These are phyloP conservation scores for Calcarius lapponicus DNA, from an alignment of 2,797 vertebrate genomes.

Conservation along the genomic window DNA sequence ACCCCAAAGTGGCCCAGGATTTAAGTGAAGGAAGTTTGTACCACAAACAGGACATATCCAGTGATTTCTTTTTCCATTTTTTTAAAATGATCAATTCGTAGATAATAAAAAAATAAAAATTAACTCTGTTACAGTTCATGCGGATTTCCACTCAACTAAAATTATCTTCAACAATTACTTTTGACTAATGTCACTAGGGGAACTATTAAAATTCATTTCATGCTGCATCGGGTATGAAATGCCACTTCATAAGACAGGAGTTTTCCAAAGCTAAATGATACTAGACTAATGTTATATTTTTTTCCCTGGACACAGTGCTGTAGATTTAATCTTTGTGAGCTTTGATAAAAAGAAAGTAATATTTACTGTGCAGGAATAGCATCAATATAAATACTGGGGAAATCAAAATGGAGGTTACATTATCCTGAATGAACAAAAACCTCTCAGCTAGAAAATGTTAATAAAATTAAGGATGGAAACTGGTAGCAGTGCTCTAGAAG, in stretches of 20 bases:
- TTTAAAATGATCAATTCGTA: background rate
- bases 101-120: background rate
- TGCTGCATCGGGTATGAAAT: slow-evolving; percentile 6
- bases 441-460: background rate
- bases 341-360: background rate
- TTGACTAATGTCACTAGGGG: background rate
- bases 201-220: slow-evolving; percentile 35
- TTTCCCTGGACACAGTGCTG: background rate
- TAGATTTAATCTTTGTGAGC: background rate
- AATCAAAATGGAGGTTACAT: background rate
- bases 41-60: rapidly evolving
- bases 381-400: background rate
- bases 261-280: background rate
- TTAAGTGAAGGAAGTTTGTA: background rate
- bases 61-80: background rate
- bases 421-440: background rate
- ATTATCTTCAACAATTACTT: slow-evolving; percentile 2
- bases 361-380: background rate
- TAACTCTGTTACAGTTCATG: background rate
- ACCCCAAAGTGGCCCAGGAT: background rate
- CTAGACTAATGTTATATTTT: background rate
- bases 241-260: background rate
- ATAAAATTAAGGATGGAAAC: background rate
- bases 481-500: background rate
- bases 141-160: background rate